These are phyloP conservation scores for Antheraea mylitta DNA, from an alignment of 1,140 invertebrate genomes.

Conservation along the genomic window DNA sequence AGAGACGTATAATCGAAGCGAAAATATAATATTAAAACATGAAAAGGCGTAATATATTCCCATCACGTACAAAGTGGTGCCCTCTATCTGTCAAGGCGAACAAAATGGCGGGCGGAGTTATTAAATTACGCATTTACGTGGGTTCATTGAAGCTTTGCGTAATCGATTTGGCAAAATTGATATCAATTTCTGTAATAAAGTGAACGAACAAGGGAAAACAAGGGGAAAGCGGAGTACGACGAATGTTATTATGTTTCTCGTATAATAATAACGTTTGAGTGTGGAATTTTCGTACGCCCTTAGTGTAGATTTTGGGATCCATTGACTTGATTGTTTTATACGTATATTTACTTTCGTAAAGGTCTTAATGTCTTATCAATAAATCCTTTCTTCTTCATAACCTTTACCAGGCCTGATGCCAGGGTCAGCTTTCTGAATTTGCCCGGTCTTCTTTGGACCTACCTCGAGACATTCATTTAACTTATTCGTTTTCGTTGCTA, in stretches of 20 bases:
- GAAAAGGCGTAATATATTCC: constrained; percentile 1
- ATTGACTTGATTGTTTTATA: not conserved
- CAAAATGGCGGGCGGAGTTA: constrained; percentile 20
- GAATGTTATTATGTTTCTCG: constrained; percentile 6
- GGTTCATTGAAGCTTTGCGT: constrained; percentile 20
- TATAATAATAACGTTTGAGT: not conserved
- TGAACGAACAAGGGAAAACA: constrained; percentile 11
- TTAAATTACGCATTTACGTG: constrained; percentile 22
- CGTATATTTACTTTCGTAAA: too few species aligned
- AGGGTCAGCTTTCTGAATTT: too few species aligned
- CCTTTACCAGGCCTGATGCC: too few species aligned
- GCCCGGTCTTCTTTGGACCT: too few species aligned
- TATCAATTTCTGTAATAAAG: constrained; percentile 28
- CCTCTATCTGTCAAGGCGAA: constrained; percentile 22
- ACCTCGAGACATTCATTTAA: too few species aligned
- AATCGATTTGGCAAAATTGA: constrained; percentile 32
- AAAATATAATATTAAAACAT: constrained; percentile 4
- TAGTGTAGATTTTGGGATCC: not conserved
- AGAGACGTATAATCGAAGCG: not conserved
- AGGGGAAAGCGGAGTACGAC: constrained; percentile 1
- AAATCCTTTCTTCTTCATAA: too few species aligned
- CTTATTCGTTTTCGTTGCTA: too few species aligned
- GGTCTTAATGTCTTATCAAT: too few species aligned
- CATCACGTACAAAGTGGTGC: constrained; percentile 19
- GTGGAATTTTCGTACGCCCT: not conserved